phyloP scores from a whole-genome alignment of 1,140 invertebrate species.

The Megalonaias nervosa region DNA sequence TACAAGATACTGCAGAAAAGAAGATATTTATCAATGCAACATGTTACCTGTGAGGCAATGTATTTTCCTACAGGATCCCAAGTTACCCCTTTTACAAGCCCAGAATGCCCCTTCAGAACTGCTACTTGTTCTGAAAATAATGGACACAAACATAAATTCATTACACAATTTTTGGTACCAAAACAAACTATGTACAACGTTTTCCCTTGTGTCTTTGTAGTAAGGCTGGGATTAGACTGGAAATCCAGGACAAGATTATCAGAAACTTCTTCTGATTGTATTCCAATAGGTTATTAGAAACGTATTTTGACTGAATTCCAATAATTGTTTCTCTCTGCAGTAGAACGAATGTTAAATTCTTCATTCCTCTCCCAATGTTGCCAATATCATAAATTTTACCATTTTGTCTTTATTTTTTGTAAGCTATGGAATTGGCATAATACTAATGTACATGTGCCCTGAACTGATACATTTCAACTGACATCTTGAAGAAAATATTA shows the following conservation, averaged over 20 bases:
- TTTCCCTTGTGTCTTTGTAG: neutral
- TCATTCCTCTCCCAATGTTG: no score
- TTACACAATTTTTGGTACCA: neutral
- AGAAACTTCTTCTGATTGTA: neutral
- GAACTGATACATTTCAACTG: no score
- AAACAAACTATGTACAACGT: neutral
- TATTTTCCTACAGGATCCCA: slow-evolving; percentile 99
- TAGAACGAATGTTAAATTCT: neutral
- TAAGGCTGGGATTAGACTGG: neutral
- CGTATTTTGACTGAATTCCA: neutral
- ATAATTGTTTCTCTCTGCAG: neutral
- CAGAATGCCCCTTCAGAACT: slow-evolving; percentile 88
- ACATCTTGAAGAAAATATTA: no score
- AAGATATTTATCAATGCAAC: no score
- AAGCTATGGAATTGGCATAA: no score
- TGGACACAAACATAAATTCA: neutral
- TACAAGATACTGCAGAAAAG: no score
- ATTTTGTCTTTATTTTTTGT: no score
- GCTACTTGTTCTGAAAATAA: slow-evolving; percentile 69
- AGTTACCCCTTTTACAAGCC: slow-evolving; percentile 93
- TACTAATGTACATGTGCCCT: no score
- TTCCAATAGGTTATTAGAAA: neutral
- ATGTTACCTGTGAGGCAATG: slow-evolving; percentile 85
- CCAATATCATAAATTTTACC: no score
- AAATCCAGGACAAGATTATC: neutral